Base-by-base conservation (phyloP, 2,113 vertebrate genomes). In the Triplophysa rosa region DNA sequence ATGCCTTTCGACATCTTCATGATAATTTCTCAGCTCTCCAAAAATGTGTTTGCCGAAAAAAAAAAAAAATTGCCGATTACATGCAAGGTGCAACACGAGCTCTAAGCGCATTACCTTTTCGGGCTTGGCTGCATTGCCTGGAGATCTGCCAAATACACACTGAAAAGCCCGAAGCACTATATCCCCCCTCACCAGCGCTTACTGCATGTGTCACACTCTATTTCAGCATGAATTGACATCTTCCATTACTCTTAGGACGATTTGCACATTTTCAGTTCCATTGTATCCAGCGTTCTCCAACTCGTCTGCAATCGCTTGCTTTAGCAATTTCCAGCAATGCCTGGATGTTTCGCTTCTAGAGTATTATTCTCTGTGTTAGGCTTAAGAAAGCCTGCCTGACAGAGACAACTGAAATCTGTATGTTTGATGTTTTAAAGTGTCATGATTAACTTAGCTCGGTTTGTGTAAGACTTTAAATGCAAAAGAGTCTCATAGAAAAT, bases 1-100 rank as follows among this genome's bases (percentile, higher is more conserved):
- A 19, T 62, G 71, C 71, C 2, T 74, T 61, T 74, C 3, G 10
- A 26, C 40, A 40, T 7, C n/a, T 0, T 61, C 70, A 29, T 74
- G 24, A 74, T 45, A 13, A 63, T 45, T 62, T 63, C 37, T 47
- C 16, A 74, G 24, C 21, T 40, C 12, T 74, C 40, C 21, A 24
- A 74, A 73, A 8, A 45, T n/a, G 33, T 64, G 72, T 75, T 75
- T 29, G 37, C 5, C 3, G 63, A 17, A 61, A 83, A 78, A 77
- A 87, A 37, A 7, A 87, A 83, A 68, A 84, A 88, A 86, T 86
- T 88, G 87, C 80, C 87, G 83, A 89, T 87, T 87, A 87, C 81
- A 87, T 84, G 81, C 73, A 86, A 86, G 80, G 83, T 86, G 86
- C 37, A 82, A 87, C 80, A 73, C 49, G 81, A 86, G 79, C 84